phyloP scores from a whole-genome alignment of 2,113 vertebrate species.

The Spizaetus ornatus region DNA sequence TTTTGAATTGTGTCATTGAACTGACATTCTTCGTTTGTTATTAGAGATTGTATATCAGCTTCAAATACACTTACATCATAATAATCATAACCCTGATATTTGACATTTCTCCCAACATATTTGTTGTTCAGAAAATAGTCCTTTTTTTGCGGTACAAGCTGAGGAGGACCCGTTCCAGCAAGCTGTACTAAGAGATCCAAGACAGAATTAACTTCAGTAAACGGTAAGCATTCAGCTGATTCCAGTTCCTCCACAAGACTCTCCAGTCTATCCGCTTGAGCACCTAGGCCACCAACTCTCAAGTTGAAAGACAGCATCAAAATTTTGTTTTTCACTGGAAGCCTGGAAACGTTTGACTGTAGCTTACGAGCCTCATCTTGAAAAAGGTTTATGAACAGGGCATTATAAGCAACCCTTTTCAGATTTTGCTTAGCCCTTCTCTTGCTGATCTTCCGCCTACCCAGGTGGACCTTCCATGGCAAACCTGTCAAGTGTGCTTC shows the following conservation, averaged over 20 bases:
- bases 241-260: constrained; percentile 79
- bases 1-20: constrained; percentile 74
- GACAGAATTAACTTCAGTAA: constrained; percentile 76
- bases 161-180: constrained; percentile 85
- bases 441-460: constrained; percentile 69
- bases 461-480: constrained; percentile 76
- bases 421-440: constrained; percentile 73
- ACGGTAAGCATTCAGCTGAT: constrained; percentile 34
- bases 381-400: constrained; percentile 85
- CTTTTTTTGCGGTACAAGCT: constrained; percentile 72
- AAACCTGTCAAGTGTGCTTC: constrained; percentile 80
- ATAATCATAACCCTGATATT: constrained; percentile 84
- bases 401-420: constrained; percentile 80
- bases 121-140: constrained; percentile 85
- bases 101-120: constrained; percentile 77
- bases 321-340: constrained; percentile 87
- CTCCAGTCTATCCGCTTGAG: constrained; percentile 89
- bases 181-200: constrained; percentile 88
- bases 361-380: constrained; percentile 71
- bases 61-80: constrained; percentile 83
- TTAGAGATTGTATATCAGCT: constrained; percentile 77
- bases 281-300: constrained; percentile 81
- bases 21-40: constrained; percentile 81
- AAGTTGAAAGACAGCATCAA: constrained; percentile 94
- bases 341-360: constrained; percentile 52